These are phyloP conservation scores for Jacana jacana DNA, from an alignment of 2,113 vertebrate genomes.

Conservation along the genomic window DNA sequence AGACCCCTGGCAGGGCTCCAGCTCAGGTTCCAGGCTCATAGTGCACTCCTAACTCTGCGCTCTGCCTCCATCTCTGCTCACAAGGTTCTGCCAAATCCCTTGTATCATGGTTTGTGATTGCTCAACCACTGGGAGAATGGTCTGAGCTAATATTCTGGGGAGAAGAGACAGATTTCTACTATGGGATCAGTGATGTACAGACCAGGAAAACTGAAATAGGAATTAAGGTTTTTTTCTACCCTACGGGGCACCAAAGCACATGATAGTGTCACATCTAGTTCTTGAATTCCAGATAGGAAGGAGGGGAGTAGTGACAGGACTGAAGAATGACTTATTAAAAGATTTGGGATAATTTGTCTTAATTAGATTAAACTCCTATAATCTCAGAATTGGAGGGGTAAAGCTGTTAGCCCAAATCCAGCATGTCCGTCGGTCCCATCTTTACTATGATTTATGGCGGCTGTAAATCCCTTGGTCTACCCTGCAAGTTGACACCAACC, in stretches of 20 bases:
- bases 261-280: background rate
- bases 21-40: background rate
- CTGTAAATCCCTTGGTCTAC: background rate
- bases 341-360: background rate
- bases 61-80: background rate
- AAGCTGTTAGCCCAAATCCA: background rate
- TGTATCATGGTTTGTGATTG: background rate
- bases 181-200: background rate
- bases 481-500: background rate
- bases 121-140: fast-evolving
- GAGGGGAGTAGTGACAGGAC: background rate
- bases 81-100: background rate
- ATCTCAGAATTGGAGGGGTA: background rate
- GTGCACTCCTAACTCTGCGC: background rate
- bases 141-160: background rate
- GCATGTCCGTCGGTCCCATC: background rate
- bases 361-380: background rate
- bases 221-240: background rate
- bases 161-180: background rate
- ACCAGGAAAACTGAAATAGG: background rate
- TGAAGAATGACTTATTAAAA: background rate
- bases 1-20: background rate
- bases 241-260: background rate
- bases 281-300: background rate
- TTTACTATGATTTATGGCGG: background rate